phyloP scores from a whole-genome alignment of 2,113 vertebrate genomes.

The Argyrosomus japonicus region DNA sequence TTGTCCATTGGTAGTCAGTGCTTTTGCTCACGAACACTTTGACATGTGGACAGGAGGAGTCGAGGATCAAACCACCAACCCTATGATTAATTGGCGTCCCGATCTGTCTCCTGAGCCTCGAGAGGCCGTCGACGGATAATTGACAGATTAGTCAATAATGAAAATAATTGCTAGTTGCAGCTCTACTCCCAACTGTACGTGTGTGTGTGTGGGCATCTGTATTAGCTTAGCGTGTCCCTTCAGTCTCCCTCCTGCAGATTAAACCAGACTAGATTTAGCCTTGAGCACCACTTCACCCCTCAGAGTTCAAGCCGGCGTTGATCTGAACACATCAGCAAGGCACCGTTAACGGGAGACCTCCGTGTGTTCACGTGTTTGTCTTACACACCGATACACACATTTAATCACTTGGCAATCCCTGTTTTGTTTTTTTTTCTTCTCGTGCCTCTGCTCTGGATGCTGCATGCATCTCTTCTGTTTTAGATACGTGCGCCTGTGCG shows the following conservation, averaged over 20 bases:
- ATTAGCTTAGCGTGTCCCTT: slow-evolving; percentile 27
- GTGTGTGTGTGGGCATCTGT: slow-evolving; percentile 7
- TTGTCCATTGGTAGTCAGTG: not conserved
- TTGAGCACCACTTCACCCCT: slow-evolving; percentile 42
- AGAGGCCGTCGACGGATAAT: slow-evolving; percentile 37
- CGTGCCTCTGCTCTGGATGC: not conserved
- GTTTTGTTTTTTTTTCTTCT: not conserved
- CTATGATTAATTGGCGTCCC: slow-evolving; percentile 23
- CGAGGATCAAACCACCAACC: not conserved
- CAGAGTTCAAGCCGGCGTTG: slow-evolving; percentile 9
- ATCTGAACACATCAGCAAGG: slow-evolving; percentile 31
- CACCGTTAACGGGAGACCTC: slow-evolving; percentile 12
- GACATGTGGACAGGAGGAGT: not conserved
- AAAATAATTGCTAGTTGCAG: slow-evolving; percentile 35
- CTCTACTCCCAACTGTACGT: slow-evolving; percentile 1
- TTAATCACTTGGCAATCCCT: not conserved
- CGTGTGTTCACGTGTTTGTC: not conserved
- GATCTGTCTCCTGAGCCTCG: slow-evolving; percentile 1
- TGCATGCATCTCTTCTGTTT: slow-evolving; percentile 9
- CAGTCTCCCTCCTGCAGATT: slow-evolving; percentile 40
- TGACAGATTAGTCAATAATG: slow-evolving; percentile 53
- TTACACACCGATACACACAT: slow-evolving; percentile 4
- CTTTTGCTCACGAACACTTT: slow-evolving; percentile 4
- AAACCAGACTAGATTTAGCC: slow-evolving; percentile 27
- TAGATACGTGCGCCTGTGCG: slow-evolving; percentile 5